phyloP scores from a whole-genome alignment of 2,797 vertebrate species.

The Morus bassanus region DNA sequence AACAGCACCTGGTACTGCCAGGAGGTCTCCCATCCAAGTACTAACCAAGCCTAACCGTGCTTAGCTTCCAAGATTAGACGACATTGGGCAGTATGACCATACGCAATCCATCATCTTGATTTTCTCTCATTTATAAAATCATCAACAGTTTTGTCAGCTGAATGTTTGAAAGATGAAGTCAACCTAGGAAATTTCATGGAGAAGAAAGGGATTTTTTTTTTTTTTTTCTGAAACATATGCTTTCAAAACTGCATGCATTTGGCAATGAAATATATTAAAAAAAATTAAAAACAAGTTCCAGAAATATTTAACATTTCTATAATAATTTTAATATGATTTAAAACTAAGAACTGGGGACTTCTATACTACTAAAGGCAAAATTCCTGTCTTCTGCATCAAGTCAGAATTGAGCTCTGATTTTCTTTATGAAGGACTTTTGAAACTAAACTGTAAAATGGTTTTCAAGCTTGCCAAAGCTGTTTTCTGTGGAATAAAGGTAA shows the following conservation, averaged over 20 bases:
- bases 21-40: too few species aligned
- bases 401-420: not conserved
- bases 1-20: too few species aligned
- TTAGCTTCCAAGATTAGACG: too few species aligned
- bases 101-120: too few species aligned
- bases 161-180: not conserved
- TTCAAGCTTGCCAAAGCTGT: not conserved
- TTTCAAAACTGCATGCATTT: not conserved
- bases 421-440: not conserved
- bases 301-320: not conserved
- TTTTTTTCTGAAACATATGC: not conserved
- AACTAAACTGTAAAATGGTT: not conserved
- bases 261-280: not conserved
- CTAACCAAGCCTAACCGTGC: too few species aligned
- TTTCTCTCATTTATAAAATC: not conserved
- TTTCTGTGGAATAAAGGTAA: not conserved
- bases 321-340: not conserved
- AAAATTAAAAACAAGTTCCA: not conserved
- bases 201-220: not conserved
- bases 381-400: not conserved
- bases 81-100: too few species aligned
- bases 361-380: not conserved
- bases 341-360: not conserved
- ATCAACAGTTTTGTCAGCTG: not conserved
- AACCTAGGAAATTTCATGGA: not conserved